phyloP scores from a whole-genome alignment of 2,888 invertebrate species.

The Bibio marci region DNA sequence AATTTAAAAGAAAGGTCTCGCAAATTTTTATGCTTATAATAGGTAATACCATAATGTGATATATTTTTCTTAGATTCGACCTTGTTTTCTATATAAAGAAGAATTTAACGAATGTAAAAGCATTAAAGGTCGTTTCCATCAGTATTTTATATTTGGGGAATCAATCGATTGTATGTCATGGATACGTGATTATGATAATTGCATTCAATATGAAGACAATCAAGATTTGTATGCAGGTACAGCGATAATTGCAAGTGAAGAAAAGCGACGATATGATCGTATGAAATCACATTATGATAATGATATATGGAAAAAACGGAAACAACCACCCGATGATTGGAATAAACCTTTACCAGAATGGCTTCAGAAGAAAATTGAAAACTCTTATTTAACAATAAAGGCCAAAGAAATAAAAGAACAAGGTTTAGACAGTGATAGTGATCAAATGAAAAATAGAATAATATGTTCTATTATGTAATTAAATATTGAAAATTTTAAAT shows the following conservation, averaged over 20 bases:
- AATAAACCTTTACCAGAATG: slow-evolving; percentile 60
- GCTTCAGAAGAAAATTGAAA: slow-evolving; percentile 47
- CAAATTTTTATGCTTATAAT: no score
- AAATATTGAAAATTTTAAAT: no score
- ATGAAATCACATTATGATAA: slow-evolving; percentile 52
- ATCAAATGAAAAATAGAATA: slow-evolving; percentile 3
- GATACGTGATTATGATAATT: slow-evolving; percentile 61
- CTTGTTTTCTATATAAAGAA: slow-evolving; percentile 61
- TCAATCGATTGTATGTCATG: slow-evolving; percentile 58
- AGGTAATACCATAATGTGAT: no score
- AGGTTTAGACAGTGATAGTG: slow-evolving; percentile 11
- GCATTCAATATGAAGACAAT: slow-evolving; percentile 44
- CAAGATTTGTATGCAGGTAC: slow-evolving; percentile 42
- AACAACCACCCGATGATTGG: slow-evolving; percentile 65
- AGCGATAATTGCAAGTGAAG: slow-evolving; percentile 55
- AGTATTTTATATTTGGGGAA: slow-evolving; percentile 68
- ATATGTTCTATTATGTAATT: slow-evolving; percentile 18
- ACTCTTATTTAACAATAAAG: slow-evolving; percentile 46
- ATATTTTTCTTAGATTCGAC: slow-evolving; percentile 41
- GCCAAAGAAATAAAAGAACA: slow-evolving; percentile 40
- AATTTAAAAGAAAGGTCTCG: no score
- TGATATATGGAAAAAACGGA: slow-evolving; percentile 61
- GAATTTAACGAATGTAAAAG: slow-evolving; percentile 70
- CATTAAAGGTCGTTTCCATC: slow-evolving; percentile 60
- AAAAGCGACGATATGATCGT: slow-evolving; percentile 40